These are phyloP conservation scores for Mus pahari DNA, from an alignment of 2,113 vertebrate species.

Conservation along the genomic window DNA sequence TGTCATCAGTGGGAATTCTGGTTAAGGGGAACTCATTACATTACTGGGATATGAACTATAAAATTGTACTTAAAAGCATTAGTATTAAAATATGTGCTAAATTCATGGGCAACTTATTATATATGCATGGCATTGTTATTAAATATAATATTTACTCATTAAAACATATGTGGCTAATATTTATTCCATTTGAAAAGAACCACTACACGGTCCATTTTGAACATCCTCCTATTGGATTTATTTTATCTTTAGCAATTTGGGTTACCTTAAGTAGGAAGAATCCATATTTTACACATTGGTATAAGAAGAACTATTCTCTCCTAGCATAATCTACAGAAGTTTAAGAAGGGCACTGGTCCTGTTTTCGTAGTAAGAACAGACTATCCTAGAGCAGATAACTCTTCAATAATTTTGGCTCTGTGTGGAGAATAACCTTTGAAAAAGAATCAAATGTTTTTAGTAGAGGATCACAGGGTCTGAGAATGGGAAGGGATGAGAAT, in stretches of 20 bases:
- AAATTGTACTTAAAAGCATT: not conserved
- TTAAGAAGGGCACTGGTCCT: not conserved
- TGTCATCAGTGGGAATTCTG: not conserved
- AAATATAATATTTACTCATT: constrained; percentile 3
- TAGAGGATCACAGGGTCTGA: not conserved
- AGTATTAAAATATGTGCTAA: constrained; percentile 23
- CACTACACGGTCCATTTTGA: not conserved
- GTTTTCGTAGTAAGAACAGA: not conserved
- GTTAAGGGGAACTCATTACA: not conserved
- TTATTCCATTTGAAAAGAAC: constrained; percentile 28
- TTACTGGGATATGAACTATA: not conserved
- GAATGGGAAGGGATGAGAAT: not conserved
- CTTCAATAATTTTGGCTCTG: not conserved
- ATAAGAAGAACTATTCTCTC: not conserved
- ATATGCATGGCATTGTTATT: not conserved
- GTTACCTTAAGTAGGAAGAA: not conserved
- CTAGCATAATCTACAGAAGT: not conserved
- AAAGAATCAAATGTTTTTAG: not conserved
- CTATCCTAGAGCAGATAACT: not conserved
- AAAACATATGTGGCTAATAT: not conserved
- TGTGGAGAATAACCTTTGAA: constrained; percentile 11
- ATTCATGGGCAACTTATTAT: not conserved
- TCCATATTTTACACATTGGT: not conserved
- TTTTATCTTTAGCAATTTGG: not conserved
- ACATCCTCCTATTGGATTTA: not conserved